Evolutionary conservation across 2,888 invertebrate species (phyloP).

Genomic region (Heteropelma amictum): DNA sequence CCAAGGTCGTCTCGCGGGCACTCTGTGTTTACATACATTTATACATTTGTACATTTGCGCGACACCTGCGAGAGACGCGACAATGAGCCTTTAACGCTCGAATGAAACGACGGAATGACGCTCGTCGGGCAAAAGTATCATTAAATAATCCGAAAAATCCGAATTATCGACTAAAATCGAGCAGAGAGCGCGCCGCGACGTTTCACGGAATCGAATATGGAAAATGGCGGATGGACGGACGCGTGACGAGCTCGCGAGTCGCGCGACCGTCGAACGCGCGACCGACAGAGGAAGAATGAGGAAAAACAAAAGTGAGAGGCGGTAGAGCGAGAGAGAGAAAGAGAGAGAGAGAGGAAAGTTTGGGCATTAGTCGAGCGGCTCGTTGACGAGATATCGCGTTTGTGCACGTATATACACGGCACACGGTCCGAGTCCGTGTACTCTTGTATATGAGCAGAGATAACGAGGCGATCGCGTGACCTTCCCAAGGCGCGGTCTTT

Average conservation of each 20-base stretch:
- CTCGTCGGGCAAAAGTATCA: no score
- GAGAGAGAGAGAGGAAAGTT: conserved; percentile 31
- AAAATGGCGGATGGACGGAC: not conserved
- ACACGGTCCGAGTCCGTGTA: conserved; percentile 2
- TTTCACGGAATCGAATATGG: not conserved
- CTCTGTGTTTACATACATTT: not conserved
- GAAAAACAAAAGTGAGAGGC: conserved; percentile 32
- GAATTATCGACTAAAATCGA: no score
- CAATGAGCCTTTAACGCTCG: no score
- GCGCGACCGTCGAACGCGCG: not conserved
- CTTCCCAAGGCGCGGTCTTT: conserved; percentile 57
- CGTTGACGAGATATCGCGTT: conserved; percentile 4
- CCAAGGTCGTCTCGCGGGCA: conserved; percentile 69
- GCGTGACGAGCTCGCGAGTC: conserved; percentile 1
- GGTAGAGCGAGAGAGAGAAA: conserved; percentile 8
- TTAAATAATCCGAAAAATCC: no score
- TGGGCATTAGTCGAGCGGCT: conserved; percentile 30
- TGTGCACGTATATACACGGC: conserved; percentile 25
- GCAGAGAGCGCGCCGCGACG: no score
- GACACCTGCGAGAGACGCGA: no score
- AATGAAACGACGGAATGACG: no score
- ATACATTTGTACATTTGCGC: not conserved
- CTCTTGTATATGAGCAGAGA: no score
- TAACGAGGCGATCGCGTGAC: conserved; percentile 69
- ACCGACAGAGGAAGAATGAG: no score